Conservation (phyloP, 2,888 invertebrate genomes). For the Drosophila atripex region DNA sequence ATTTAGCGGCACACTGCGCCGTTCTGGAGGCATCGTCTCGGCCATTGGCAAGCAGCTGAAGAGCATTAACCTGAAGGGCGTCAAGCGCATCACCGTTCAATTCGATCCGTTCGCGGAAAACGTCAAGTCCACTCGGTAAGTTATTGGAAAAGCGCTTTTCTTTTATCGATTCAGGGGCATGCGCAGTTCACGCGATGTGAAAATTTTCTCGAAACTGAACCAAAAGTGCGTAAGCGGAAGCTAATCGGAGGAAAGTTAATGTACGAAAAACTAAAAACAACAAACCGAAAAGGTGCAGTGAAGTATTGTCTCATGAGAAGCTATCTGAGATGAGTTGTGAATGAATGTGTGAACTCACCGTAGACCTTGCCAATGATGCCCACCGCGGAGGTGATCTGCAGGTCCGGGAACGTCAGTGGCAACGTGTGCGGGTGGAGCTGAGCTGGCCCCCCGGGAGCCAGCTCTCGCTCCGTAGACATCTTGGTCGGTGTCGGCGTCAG, state of each 20-base stretch:
- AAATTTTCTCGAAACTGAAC: slow-evolving; percentile 53
- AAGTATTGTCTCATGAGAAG: slow-evolving; percentile 3
- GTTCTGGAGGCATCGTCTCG: slow-evolving; percentile 88
- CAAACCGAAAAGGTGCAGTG: slow-evolving; percentile 33
- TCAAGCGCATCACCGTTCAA: slow-evolving; percentile 90
- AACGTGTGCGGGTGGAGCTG: slow-evolving; percentile 84
- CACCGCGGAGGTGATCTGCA: slow-evolving; percentile 85
- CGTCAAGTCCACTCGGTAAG: slow-evolving; percentile 86
- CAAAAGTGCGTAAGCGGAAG: slow-evolving; percentile 53
- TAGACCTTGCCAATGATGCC: slow-evolving; percentile 86
- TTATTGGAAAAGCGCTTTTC: slow-evolving; percentile 64
- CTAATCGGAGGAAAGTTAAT: slow-evolving; percentile 24
- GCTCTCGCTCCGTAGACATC: slow-evolving; percentile 87
- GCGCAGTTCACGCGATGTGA: slow-evolving; percentile 55
- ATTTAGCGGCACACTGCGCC: slow-evolving; percentile 87
- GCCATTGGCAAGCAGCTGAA: slow-evolving; percentile 90
- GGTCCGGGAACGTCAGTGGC: slow-evolving; percentile 84
- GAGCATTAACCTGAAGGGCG: slow-evolving; percentile 90
- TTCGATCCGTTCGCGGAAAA: slow-evolving; percentile 94
- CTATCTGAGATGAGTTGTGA: neutral
- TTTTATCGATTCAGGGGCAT: slow-evolving; percentile 72
- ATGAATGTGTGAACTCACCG: slow-evolving; percentile 79
- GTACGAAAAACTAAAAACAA: slow-evolving; percentile 22
- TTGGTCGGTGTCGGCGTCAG: slow-evolving; percentile 83
- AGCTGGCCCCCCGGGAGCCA: slow-evolving; percentile 84